Conservation (phyloP, 2,113 vertebrate species). For the Puffinus mauretanicus region DNA sequence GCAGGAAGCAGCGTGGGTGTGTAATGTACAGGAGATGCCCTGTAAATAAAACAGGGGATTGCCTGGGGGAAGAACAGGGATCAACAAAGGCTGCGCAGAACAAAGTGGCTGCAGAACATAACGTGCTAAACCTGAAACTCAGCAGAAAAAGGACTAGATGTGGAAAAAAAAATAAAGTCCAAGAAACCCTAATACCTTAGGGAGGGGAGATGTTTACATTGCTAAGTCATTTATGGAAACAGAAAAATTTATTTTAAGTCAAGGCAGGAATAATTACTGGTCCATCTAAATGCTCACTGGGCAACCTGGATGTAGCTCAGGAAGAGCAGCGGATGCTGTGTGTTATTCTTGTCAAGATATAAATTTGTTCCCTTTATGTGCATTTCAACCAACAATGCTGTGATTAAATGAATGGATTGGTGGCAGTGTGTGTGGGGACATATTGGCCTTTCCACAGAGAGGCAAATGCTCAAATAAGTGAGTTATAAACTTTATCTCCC, state of each 20-base stretch:
- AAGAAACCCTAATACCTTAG: not conserved
- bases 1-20: constrained; percentile 15
- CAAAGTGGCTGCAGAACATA: not conserved
- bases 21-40: constrained; percentile 29
- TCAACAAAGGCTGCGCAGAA: not conserved
- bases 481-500: not conserved
- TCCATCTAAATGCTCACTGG: not conserved
- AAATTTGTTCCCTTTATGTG: not conserved
- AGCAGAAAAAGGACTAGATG: not conserved
- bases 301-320: not conserved
- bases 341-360: constrained; percentile 4
- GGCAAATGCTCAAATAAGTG: not conserved
- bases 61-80: constrained; percentile 20
- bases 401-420: not conserved
- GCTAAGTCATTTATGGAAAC: not conserved
- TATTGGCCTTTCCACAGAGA: not conserved
- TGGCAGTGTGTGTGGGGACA: not conserved
- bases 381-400: not conserved
- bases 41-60: constrained; percentile 31
- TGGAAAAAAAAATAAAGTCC: not conserved
- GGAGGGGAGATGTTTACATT: constrained; percentile 6
- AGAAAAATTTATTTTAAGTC: not conserved
- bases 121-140: not conserved
- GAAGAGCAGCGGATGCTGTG: not conserved
- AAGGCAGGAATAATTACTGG: not conserved